These are phyloP conservation scores for Leptura quadrifasciata DNA, from an alignment of 2,888 invertebrate genomes.

Conservation along the genomic window DNA sequence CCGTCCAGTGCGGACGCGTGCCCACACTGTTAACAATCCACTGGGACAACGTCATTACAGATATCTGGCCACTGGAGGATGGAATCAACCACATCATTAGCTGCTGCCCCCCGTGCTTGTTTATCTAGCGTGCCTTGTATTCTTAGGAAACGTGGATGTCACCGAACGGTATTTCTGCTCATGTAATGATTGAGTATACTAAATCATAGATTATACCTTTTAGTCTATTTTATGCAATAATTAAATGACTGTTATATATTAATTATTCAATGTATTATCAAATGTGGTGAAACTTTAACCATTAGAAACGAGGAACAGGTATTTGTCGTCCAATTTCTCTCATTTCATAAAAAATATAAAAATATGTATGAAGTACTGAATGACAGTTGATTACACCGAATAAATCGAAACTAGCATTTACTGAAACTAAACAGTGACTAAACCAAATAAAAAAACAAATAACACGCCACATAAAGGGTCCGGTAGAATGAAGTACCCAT, in stretches of 20 bases:
- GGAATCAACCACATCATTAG: conserved; percentile 61
- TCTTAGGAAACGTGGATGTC: conserved; percentile 41
- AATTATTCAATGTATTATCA: neutral
- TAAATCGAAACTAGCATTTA: too few relatives aligned
- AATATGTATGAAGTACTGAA: too few relatives aligned
- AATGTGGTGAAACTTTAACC: neutral
- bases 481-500: too few relatives aligned
- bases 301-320: neutral
- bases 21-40: conserved; percentile 53
- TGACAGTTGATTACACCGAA: too few relatives aligned
- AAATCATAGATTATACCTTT: conserved; percentile 14
- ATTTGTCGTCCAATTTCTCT: neutral
- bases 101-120: conserved; percentile 42
- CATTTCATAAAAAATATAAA: neutral
- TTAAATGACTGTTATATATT: neutral
- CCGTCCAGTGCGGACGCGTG: conserved; percentile 62
- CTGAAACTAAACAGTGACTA: too few relatives aligned
- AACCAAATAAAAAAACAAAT: too few relatives aligned
- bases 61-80: conserved; percentile 64
- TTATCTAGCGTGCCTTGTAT: conserved; percentile 47
- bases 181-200: neutral
- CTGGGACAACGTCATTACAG: conserved; percentile 56
- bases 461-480: too few relatives aligned
- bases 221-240: neutral
- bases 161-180: conserved; percentile 48